Evolutionary conservation across 2,797 vertebrate genomes (phyloP), one percentile per base, ranked within the genome.

Genomic region (Hozukius guyotensis): DNA sequence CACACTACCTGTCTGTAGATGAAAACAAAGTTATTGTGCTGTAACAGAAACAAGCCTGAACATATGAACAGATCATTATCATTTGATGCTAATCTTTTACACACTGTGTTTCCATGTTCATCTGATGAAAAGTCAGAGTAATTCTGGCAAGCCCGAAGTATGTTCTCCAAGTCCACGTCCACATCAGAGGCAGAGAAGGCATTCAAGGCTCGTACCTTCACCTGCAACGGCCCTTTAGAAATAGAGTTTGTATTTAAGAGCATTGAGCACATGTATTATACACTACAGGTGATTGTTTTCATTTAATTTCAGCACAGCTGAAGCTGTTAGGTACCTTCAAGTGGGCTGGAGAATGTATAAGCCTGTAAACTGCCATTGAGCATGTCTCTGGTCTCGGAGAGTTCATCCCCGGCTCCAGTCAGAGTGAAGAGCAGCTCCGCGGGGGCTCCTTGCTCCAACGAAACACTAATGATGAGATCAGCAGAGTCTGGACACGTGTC

Each of bases 131-230:
- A 34, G 20, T 86, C 80, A 12, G 87, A 88, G 59, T 92, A 82
- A 77, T 91, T 88, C 85, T 94, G 95, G 78, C 97, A 96, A 68
- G 91, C 78, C 64, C 95, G 85, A 1, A 94, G 95, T 89, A 97
- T 77, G 20, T 87, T 95, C 80, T 96, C 94, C 2, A 97, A 87
- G 69, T 97, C 96, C 31, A 97, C 91, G 6, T 97, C 95, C 80
- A 94, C 61, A 36, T 96, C 96, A 85, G 80, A 69, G 77, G 92
- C 94, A 4, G 97, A 97, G 82, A 98, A 91, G 70, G 83, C 80
- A 14, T 99, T 97, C 79, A 53, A 82, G 66, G 96, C 97, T 88
- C 68, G 88, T 49, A 97, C 93, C 3, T 91, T 96, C 81, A 98
- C 93, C 80, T 81, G 86, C 36, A 96, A 93, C 72, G 76, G 89